Evolutionary conservation across 1,140 invertebrate species (phyloP).

Genomic region (Piezodorus guildinii): DNA sequence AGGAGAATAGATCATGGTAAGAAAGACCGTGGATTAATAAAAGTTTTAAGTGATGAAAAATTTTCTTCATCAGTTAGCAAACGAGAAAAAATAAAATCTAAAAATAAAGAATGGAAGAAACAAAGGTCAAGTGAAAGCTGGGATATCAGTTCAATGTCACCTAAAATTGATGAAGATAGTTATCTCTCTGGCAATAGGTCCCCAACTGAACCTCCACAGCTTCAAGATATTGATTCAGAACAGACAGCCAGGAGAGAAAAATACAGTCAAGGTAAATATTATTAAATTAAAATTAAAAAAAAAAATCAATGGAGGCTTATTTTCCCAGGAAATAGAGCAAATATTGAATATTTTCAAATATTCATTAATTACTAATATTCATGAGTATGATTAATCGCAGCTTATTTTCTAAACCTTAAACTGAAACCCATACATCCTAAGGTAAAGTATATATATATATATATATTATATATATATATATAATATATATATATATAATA

Average conservation of each 20-base stretch:
- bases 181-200: neutral
- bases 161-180: neutral
- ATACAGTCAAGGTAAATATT: neutral
- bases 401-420: no score
- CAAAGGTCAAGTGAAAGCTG: conserved; percentile 16
- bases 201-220: conserved; percentile 14
- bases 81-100: neutral
- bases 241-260: conserved; percentile 13
- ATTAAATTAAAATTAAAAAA: no score
- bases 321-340: no score
- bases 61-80: neutral
- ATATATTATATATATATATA: no score
- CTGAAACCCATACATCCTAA: no score
- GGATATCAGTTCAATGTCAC: neutral
- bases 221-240: conserved; percentile 28
- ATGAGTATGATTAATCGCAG: no score
- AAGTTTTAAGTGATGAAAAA: conserved; percentile 1
- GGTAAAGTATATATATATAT: no score
- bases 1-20: neutral
- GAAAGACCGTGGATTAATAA: neutral
- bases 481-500: no score
- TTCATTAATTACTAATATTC: no score
- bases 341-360: no score
- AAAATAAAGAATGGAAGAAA: conserved; percentile 17
- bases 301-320: no score